A percentile compares a stretch with the other conserved stretches of the same genome.
These are phyloP conservation scores for Boulengeromyrus knoepffleri DNA, from an alignment of 2,113 vertebrate genomes.

Conservation along the genomic window DNA sequence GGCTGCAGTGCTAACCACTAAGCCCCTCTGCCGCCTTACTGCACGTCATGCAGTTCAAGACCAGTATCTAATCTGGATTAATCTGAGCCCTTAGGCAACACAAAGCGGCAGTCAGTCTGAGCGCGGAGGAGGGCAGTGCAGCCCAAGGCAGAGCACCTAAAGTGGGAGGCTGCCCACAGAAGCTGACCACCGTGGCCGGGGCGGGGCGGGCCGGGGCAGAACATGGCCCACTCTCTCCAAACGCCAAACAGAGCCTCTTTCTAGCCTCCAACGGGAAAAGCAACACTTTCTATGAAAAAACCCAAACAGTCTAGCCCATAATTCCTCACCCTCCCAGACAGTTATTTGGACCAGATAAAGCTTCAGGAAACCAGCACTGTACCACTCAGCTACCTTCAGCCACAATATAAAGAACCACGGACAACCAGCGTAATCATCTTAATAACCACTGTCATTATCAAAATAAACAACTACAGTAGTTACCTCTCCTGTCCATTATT, in stretches of 20 bases:
- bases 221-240: background rate
- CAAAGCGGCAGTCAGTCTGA: background rate
- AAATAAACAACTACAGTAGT: background rate
- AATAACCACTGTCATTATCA: background rate
- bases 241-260: background rate
- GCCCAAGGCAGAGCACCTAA: background rate
- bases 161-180: background rate
- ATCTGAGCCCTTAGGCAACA: background rate
- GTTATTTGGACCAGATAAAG: background rate
- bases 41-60: background rate
- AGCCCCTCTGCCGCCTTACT: background rate
- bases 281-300: background rate
- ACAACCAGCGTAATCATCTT: background rate
- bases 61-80: background rate
- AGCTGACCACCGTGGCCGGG: background rate
- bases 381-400: background rate
- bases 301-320: background rate
- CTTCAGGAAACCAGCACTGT: background rate
- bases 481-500: background rate
- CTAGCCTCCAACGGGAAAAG: background rate
- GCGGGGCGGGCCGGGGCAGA: background rate
- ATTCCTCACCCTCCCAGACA: background rate
- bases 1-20: background rate
- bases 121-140: background rate
- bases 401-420: background rate